phyloP scores from a whole-genome alignment of 2,888 invertebrate genomes.

The Trissolcus brochymenae region DNA sequence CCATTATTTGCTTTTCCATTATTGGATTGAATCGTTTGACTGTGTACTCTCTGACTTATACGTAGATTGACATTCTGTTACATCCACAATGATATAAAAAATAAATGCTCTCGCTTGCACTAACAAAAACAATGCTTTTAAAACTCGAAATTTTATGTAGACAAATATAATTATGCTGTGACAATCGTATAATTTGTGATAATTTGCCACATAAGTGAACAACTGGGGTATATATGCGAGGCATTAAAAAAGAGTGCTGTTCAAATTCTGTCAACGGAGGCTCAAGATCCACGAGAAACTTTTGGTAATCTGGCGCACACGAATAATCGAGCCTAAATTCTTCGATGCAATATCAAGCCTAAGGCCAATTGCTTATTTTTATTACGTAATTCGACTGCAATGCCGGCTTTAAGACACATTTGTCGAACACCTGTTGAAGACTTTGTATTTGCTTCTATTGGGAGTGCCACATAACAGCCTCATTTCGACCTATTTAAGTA shows the following conservation, averaged over 20 bases:
- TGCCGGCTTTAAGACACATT: conserved; percentile 58
- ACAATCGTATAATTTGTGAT: too few species aligned
- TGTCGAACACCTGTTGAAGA: conserved; percentile 60
- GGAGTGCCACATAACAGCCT: conserved; percentile 53
- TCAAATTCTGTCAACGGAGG: conserved; percentile 9
- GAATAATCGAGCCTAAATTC: conserved; percentile 55
- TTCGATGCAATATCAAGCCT: conserved; percentile 53
- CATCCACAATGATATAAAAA: too few species aligned
- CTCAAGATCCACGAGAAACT: conserved; percentile 28
- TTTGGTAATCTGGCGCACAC: conserved; percentile 40
- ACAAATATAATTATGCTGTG: conserved; percentile 7
- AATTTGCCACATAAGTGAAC: neutral
- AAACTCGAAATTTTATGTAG: neutral
- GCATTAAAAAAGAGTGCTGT: neutral
- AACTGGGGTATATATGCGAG: conserved; percentile 4
- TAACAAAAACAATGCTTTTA: too few species aligned
- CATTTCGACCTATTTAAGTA: conserved; percentile 55
- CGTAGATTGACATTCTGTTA: too few species aligned
- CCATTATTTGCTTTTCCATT: conserved; percentile 19
- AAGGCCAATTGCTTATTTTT: conserved; percentile 59
- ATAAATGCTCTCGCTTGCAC: too few species aligned
- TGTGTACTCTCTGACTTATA: too few species aligned
- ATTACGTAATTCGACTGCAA: conserved; percentile 55
- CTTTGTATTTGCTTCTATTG: conserved; percentile 57
- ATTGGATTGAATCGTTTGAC: conserved; percentile 9